Evolutionary conservation across 2,888 invertebrate species (phyloP), one percentile per base, ranked within the genome.

Genomic region (Zhuqinia jingwanae): DNA sequence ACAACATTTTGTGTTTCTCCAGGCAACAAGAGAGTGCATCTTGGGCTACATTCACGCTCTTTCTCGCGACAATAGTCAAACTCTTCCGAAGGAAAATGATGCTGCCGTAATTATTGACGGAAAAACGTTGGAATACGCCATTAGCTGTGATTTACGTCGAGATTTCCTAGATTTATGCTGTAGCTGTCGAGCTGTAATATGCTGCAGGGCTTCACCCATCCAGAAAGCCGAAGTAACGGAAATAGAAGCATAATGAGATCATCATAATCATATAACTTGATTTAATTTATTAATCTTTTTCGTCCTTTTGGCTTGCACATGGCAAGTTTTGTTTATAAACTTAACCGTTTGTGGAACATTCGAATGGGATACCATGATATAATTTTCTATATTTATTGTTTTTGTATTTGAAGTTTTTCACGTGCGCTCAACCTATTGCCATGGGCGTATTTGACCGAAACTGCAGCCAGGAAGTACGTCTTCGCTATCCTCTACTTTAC

Each of bases 371-470:
- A n/a, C n/a, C n/a, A n/a, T n/a, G n/a, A n/a, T n/a, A n/a, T n/a
- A n/a, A n/a, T n/a, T n/a, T n/a, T n/a, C n/a, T n/a, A n/a, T n/a
- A n/a, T n/a, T 10, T 58, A 17, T 22, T n/a, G 11, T 17, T 22
- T 20, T 47, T 75, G 50, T 36, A 8, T 36, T 36, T 36, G n/a
- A n/a, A 95, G 95, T 93, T 99, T 88, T 99, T 99, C 93, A 99
- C 99, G 6, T 99, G 98, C 27, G 95, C 98, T 91, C 99, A 99
- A 78, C 99, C 99, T 1, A 95, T 99, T 92, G 98, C 98, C 1
- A 97, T 99, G 94, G 99, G 99, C 11, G 94, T 99, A 68, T 99
- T 99, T 93, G 99, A 99, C 93, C 96, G 98, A 92, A 95, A 97
- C 85, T 99, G 98, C 93, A 97, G 97, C 89, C 96, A 98, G 0